Evolutionary conservation across 2,113 vertebrate genomes (phyloP).

Genomic region (Gyps fulvus): DNA sequence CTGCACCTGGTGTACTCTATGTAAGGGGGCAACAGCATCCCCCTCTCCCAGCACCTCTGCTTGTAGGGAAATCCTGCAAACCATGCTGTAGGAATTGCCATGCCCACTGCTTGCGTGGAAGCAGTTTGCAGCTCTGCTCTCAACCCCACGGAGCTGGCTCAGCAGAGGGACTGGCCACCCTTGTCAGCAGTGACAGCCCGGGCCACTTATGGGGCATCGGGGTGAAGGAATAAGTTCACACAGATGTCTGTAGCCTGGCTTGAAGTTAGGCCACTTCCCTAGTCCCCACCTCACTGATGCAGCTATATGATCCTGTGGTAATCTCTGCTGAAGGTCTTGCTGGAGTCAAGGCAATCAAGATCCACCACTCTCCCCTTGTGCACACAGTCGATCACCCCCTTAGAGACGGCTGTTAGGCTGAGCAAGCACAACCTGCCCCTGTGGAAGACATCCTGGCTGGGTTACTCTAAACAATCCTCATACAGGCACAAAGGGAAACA

Average conservation of each 20-base stretch:
- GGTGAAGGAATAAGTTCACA: neutral
- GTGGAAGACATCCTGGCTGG: neutral
- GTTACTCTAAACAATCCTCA: neutral
- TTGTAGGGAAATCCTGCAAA: neutral
- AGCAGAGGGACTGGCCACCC: neutral
- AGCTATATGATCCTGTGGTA: neutral
- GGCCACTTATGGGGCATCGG: neutral
- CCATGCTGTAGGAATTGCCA: neutral
- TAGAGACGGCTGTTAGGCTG: neutral
- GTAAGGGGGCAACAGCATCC: neutral
- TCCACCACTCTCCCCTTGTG: neutral
- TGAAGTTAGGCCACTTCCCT: neutral
- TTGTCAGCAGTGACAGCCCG: neutral
- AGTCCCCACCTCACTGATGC: neutral
- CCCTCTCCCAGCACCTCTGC: neutral
- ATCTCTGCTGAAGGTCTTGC: neutral
- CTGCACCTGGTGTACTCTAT: neutral
- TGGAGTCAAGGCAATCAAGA: neutral
- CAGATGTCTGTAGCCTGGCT: neutral
- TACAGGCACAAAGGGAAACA: neutral
- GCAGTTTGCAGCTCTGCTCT: neutral
- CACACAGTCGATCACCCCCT: neutral
- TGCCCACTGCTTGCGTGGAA: neutral
- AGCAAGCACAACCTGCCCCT: neutral
- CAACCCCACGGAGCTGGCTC: neutral